Evolutionary conservation across 2,888 invertebrate genomes (phyloP).

Genomic region (Ctenicera cuprea): DNA sequence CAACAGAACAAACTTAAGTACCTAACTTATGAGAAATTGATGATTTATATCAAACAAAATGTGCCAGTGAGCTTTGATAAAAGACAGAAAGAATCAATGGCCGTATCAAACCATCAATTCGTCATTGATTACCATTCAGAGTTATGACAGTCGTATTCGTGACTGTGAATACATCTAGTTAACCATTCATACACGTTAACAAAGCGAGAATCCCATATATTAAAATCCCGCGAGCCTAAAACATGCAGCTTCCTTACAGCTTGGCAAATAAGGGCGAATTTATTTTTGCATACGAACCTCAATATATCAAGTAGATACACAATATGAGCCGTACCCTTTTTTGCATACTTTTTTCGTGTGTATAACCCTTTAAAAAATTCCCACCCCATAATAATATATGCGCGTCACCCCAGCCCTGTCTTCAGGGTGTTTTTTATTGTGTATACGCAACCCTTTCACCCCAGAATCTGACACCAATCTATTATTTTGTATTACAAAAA

Average conservation of each 20-base stretch:
- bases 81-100: slow-evolving; percentile 65
- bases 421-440: slow-evolving; percentile 73
- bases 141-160: slow-evolving; percentile 73
- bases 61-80: slow-evolving; percentile 51
- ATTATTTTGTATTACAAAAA: slow-evolving; percentile 69
- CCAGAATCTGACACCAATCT: slow-evolving; percentile 72
- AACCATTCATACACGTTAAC: slow-evolving; percentile 71
- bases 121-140: slow-evolving; percentile 72
- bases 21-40: slow-evolving; percentile 62
- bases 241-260: slow-evolving; percentile 47
- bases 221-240: slow-evolving; percentile 60
- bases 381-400: slow-evolving; percentile 72
- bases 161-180: slow-evolving; percentile 73
- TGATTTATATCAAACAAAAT: slow-evolving; percentile 62
- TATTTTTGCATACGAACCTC: slow-evolving; percentile 66
- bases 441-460: slow-evolving; percentile 71
- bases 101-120: slow-evolving; percentile 70
- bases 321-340: slow-evolving; percentile 69
- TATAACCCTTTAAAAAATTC: slow-evolving; percentile 68
- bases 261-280: slow-evolving; percentile 63
- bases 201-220: slow-evolving; percentile 71
- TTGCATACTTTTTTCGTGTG: slow-evolving; percentile 69
- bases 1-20: not conserved
- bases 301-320: slow-evolving; percentile 67
- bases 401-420: slow-evolving; percentile 70